Conservation (phyloP, 2,113 vertebrate genomes). For the Callipepla squamata region DNA sequence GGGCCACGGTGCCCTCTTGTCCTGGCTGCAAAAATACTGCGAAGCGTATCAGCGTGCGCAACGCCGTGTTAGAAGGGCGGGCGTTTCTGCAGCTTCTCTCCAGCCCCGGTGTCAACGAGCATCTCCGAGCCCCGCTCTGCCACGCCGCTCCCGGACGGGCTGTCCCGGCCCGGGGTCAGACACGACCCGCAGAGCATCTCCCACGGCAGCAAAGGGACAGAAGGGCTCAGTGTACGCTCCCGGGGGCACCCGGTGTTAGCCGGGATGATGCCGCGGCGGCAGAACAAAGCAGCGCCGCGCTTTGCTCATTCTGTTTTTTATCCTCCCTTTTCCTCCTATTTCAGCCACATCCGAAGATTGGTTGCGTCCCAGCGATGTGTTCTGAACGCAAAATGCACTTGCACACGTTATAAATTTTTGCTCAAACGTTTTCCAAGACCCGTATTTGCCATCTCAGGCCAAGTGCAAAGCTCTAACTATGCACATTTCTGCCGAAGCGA, state of each 20-base stretch:
- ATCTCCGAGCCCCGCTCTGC: not conserved
- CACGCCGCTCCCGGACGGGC: not conserved
- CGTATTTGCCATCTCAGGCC: not conserved
- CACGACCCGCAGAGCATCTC: not conserved
- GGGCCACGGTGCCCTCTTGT: not conserved
- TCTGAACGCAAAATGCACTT: not conserved
- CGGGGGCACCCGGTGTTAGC: not conserved
- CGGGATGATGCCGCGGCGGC: not conserved
- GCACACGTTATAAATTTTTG: not conserved
- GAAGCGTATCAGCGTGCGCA: not conserved
- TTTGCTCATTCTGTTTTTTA: not conserved
- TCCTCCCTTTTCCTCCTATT: not conserved
- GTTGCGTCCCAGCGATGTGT: not conserved
- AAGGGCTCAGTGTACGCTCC: not conserved
- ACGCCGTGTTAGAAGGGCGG: too few species aligned
- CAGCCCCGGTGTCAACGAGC: not conserved
- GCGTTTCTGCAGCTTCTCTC: not conserved
- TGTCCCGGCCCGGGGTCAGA: not conserved
- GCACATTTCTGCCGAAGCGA: not conserved
- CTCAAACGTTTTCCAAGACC: not conserved
- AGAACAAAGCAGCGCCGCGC: conserved; percentile 45
- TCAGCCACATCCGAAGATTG: not conserved
- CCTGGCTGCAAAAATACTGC: rapidly evolving
- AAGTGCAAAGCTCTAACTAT: not conserved
- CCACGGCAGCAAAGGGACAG: not conserved